Base-by-base conservation (phyloP, 2,888 invertebrate species). In the Drosophila anceps region DNA sequence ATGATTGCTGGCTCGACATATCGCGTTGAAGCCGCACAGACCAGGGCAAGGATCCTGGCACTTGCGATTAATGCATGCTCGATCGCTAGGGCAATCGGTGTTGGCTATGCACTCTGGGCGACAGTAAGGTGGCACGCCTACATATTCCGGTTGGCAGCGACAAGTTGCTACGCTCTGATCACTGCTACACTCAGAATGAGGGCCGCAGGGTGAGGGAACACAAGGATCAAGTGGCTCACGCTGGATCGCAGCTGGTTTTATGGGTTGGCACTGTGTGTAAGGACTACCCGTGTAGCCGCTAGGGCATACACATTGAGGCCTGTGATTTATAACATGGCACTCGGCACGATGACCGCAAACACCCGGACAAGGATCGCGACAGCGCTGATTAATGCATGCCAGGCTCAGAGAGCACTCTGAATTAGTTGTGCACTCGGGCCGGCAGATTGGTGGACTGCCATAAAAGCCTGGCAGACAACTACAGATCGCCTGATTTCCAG, bases 41-140 rank as follows among this genome's bases (percentile, higher is more conserved):
- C 96, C 96, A 18, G 95, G 94, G 88, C 97, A 97, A 15, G 97
- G 96, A 92, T 97, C 95, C 67, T 94, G 94, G 91, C 97, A 97
- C 93, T 96, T 96, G 78, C 95, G 95, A 91, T 96, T 96, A 66
- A 95, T 95, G 83, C 96, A 96, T 2, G 96, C 96, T 91, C 95
- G 94, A 86, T 95, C 95, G 73, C 94, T 93, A 37, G 95, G 93
- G 92, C 97, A 97, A 90, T 97, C 96, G 1, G 96, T 94, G 82
- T 95, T 96, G 1, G 95, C 94, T 29, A 95, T 94, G 91, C 96
- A 96, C 92, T 96, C 96, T 7, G 96, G 96, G 76, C 96, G 94
- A 86, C 96, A 96, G 44, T 95, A 94, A 24, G 96, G 96, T 43
- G 96, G 96, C 74, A 94, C 94, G 46, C 96, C 96, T 44, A 95